Conservation (phyloP, 53 echinoderm and acorn worm genomes). For the Temnopleurus reevesii region DNA sequence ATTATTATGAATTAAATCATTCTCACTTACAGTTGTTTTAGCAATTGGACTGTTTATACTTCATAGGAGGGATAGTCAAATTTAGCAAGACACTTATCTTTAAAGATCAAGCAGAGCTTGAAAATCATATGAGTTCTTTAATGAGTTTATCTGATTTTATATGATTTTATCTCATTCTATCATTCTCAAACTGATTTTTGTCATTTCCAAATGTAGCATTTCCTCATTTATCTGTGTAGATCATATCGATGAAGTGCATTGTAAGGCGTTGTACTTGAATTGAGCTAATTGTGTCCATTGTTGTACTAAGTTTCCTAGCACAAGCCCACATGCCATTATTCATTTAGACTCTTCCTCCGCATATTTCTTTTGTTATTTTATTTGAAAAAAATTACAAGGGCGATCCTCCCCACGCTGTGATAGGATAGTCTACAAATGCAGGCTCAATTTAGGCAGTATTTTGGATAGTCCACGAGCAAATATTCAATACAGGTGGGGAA, state of each 20-base stretch:
- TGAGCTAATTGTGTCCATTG: not conserved
- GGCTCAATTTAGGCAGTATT: too few relatives aligned
- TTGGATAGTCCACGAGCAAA: too few relatives aligned
- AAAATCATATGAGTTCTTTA: not conserved
- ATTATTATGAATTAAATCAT: too few relatives aligned
- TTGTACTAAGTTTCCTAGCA: not conserved
- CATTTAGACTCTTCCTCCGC: not conserved
- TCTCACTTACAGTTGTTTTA: too few relatives aligned
- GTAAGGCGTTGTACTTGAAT: not conserved
- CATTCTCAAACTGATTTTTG: not conserved
- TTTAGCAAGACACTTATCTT: not conserved
- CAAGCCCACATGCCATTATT: not conserved
- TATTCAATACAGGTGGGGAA: too few relatives aligned
- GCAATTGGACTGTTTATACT: too few relatives aligned
- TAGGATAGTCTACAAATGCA: too few relatives aligned
- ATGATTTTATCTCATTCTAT: not conserved
- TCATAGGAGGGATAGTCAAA: not conserved
- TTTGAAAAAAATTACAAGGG: too few relatives aligned
- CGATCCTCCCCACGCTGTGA: not conserved
- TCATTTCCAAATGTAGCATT: not conserved
- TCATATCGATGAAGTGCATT: slow-evolving; percentile 5
- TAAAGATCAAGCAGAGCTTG: too few relatives aligned
- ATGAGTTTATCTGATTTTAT: not conserved
- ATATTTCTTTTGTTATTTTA: not conserved
- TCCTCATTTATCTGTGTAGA: not conserved